These are phyloP conservation scores for Hydropsyche betteni DNA, from an alignment of 2,888 invertebrate species.

Conservation along the genomic window DNA sequence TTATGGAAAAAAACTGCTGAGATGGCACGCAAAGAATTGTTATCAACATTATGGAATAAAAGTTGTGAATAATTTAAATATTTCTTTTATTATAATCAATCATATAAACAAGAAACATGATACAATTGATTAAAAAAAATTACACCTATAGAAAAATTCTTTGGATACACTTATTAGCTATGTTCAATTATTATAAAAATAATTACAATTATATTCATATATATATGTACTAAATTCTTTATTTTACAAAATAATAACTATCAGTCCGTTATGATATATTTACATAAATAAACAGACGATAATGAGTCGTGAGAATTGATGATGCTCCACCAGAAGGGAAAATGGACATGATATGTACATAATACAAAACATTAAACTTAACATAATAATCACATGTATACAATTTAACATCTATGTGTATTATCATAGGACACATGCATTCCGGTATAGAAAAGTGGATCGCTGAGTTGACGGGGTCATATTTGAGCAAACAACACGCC, in stretches of 20 bases:
- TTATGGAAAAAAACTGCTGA: too few relatives aligned
- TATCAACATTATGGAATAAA: neutral
- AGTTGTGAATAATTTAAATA: neutral
- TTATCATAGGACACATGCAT: neutral
- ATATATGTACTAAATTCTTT: neutral
- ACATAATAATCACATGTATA: too few relatives aligned
- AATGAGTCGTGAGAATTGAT: too few relatives aligned
- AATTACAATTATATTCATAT: slow-evolving; percentile 19
- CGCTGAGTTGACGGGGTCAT: neutral
- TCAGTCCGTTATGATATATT: slow-evolving; percentile 24
- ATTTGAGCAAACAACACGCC: slow-evolving; percentile 9
- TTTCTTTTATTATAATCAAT: slow-evolving; percentile 26
- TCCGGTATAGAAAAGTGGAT: slow-evolving; percentile 2
- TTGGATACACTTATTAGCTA: slow-evolving; percentile 18
- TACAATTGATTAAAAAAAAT: slow-evolving; percentile 1
- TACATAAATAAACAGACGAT: neutral
- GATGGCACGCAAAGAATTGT: too few relatives aligned
- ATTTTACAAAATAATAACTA: slow-evolving; percentile 26
- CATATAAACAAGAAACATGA: slow-evolving; percentile 15
- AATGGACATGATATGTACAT: too few relatives aligned
- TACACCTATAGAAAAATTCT: slow-evolving; percentile 8
- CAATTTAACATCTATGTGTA: neutral
- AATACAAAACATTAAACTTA: too few relatives aligned
- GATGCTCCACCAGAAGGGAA: too few relatives aligned
- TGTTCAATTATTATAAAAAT: slow-evolving; percentile 19